phyloP scores from a whole-genome alignment of 1,140 invertebrate genomes.

The Nephila pilipes region DNA sequence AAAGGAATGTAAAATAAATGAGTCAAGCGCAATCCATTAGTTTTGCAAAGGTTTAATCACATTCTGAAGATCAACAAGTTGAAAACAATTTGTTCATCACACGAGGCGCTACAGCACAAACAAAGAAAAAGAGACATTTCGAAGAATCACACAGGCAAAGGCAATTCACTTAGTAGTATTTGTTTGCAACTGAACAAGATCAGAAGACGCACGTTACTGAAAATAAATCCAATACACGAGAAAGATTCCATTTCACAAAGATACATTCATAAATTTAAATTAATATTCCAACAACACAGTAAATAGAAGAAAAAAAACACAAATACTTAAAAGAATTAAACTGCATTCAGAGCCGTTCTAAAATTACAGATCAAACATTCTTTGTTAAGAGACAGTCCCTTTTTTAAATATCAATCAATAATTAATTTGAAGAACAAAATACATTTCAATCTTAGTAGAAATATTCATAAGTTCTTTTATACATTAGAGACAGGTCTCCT shows the following conservation, averaged over 20 bases:
- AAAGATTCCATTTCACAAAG: background rate
- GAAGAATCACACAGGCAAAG: slow-evolving; percentile 17
- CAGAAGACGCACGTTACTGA: slow-evolving; percentile 20
- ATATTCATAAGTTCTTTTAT: too few species aligned
- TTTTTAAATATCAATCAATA: too few species aligned
- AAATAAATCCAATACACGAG: background rate
- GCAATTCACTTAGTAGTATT: slow-evolving; percentile 12
- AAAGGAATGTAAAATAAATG: background rate
- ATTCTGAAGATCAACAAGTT: slow-evolving; percentile 41
- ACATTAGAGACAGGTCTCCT: background rate
- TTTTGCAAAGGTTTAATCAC: slow-evolving; percentile 45
- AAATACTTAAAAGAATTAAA: background rate
- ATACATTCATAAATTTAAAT: background rate
- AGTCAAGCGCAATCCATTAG: background rate
- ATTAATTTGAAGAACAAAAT: background rate
- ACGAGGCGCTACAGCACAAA: slow-evolving; percentile 42
- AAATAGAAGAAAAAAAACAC: background rate
- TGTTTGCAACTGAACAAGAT: background rate
- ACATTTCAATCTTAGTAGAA: background rate
- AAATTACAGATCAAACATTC: background rate
- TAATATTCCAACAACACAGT: background rate
- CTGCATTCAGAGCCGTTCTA: background rate
- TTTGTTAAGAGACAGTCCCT: too few species aligned
- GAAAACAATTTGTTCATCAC: slow-evolving; percentile 27
- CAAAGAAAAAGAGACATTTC: slow-evolving; percentile 25